Conservation (phyloP, 2,797 vertebrate genomes). For the Rhadinocentrus ornatus region DNA sequence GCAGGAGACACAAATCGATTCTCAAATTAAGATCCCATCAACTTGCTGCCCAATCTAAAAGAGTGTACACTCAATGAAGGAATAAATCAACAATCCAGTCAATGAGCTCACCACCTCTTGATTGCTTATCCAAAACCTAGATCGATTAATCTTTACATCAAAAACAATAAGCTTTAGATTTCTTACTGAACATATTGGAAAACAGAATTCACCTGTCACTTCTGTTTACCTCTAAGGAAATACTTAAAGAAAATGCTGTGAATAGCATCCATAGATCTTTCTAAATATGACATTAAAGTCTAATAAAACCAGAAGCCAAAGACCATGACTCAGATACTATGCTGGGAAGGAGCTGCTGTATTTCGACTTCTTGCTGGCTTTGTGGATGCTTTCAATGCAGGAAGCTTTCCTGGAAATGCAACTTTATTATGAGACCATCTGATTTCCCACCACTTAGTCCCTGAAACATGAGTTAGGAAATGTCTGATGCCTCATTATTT, state of each 20-base stretch:
- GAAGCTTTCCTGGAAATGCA: slow-evolving; percentile 29
- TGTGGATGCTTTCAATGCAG: not conserved
- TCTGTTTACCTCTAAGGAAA: slow-evolving; percentile 11
- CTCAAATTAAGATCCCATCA: slow-evolving; percentile 62
- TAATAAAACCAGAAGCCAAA: not conserved
- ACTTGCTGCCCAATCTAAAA: slow-evolving; percentile 30
- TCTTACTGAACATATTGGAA: not conserved
- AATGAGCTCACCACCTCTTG: slow-evolving; percentile 54
- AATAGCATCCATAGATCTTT: not conserved
- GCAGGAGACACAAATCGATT: slow-evolving; percentile 45
- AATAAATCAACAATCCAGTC: slow-evolving; percentile 54
- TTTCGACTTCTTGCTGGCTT: not conserved
- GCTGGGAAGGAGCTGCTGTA: not conserved
- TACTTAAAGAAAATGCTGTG: not conserved
- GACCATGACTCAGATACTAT: not conserved
- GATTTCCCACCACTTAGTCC: slow-evolving; percentile 40
- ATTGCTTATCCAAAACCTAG: slow-evolving; percentile 49
- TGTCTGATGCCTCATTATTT: slow-evolving; percentile 37
- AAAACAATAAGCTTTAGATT: slow-evolving; percentile 13
- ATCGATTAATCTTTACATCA: slow-evolving; percentile 47
- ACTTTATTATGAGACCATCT: slow-evolving; percentile 7
- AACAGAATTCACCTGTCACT: not conserved
- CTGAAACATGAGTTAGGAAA: slow-evolving; percentile 38
- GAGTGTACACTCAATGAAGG: slow-evolving; percentile 40
- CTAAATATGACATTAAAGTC: not conserved